Evolutionary conservation across 2,113 vertebrate species (phyloP).

Genomic region (Cyanocitta stelleri): DNA sequence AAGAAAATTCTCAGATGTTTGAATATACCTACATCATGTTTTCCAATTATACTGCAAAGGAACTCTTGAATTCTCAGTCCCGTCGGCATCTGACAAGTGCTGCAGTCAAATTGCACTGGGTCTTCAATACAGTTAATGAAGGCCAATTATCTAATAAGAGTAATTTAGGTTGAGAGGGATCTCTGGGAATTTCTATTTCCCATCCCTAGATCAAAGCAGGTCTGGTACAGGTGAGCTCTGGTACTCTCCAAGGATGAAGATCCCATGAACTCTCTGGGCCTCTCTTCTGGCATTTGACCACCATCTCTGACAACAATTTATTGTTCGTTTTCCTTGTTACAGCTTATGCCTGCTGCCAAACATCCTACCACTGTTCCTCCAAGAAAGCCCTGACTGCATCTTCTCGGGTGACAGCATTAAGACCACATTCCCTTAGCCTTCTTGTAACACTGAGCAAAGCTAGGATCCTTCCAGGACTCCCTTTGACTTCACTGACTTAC

Average conservation of each 20-base stretch:
- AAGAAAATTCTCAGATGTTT: neutral
- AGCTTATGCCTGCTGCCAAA: neutral
- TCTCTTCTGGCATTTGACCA: neutral
- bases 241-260: neutral
- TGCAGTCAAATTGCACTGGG: neutral
- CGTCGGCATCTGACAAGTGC: accelerated
- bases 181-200: neutral
- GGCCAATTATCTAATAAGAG: neutral
- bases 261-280: neutral
- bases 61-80: neutral
- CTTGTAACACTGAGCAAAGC: neutral
- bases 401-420: neutral
- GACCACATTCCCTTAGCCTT: neutral
- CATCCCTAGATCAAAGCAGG: neutral
- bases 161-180: neutral
- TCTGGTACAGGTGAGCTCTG: neutral
- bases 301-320: neutral
- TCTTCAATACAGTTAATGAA: neutral
- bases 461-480: neutral
- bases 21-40: neutral
- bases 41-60: neutral
- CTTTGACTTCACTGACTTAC: neutral
- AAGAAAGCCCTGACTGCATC: neutral
- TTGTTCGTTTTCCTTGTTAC: neutral
- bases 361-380: neutral